Evolutionary conservation across 2,113 vertebrate genomes (phyloP).

Genomic region (Leucoraja erinaceus): DNA sequence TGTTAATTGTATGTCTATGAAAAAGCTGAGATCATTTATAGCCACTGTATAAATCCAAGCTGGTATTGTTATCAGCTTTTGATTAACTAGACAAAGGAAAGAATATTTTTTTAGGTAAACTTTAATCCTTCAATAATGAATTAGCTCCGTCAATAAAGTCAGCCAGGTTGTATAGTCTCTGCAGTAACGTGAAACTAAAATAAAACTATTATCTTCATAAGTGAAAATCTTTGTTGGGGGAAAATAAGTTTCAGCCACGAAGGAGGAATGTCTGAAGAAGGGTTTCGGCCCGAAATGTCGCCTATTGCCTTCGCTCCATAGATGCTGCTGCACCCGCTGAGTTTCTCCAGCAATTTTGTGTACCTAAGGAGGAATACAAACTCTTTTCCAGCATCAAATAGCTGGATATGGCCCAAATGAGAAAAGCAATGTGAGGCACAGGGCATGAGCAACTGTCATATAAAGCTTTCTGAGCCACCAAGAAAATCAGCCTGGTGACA

Average conservation of each 20-base stretch:
- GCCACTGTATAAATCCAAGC: neutral
- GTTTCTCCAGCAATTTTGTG: no score
- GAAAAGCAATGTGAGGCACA: neutral
- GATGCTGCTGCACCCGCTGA: no score
- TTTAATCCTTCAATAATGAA: neutral
- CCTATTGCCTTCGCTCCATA: no score
- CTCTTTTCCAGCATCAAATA: neutral
- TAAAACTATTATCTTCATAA: neutral
- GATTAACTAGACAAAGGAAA: neutral
- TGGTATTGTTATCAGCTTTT: neutral
- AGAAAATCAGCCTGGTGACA: neutral
- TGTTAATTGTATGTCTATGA: no score
- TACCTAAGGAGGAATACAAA: neutral
- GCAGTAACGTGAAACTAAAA: no score
- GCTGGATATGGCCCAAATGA: neutral
- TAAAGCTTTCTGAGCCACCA: neutral
- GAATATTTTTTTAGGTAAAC: neutral
- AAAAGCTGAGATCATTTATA: neutral
- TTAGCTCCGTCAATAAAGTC: neutral
- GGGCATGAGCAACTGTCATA: neutral
- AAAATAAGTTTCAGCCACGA: neutral
- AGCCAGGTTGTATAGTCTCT: neutral
- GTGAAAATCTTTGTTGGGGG: neutral
- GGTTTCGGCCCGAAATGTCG: no score
- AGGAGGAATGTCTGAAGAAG: no score